Evolutionary conservation across 2,888 invertebrate species (phyloP), one percentile per base, ranked within the genome.

Genomic region (Escarpia spicata): DNA sequence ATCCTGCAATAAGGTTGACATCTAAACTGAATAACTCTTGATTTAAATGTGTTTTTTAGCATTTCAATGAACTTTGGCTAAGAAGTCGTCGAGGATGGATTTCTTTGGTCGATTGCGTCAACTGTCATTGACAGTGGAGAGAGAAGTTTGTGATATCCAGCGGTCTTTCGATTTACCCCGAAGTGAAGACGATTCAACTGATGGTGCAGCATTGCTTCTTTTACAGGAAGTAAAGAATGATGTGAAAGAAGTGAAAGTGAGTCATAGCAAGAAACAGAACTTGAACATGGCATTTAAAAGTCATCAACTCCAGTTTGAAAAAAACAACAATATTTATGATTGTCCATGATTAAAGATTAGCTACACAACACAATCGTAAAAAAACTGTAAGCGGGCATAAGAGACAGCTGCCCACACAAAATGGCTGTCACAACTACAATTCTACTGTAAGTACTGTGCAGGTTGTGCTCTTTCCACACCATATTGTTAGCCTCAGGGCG

Each of bases 21-120:
- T 75, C 75, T 75, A 26, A 75, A 26, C 26, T 75, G 19, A 75
- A 26, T 26, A n/a, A 75, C 19, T 26, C 26, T 6, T 4, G 75
- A 26, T 15, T 4, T 26, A 75, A 75, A 26, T 75, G 75, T 75
- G 75, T 75, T 75, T 75, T 75, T 75, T 26, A 75, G 75, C 15
- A 75, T 26, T 12, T 52, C 52, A 52, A 52, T 52, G 52, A 52
- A 75, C 75, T 75, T 75, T 75, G 75, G 19, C 60, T 19, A 60
- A 60, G 60, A 60, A 26, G 19, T n/a, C 26, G 26, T n/a, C 75
- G 26, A 75, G 75, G 75, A 75, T 75, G 75, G 75, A 75, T 75
- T 75, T 75, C 75, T 75, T 75, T n/a, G n/a, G 75, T 75, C 75
- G 26, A 75, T 75, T 75, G 26, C 75, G 75, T 75, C 75, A 75